Percentiles rank a stretch among this genome's conserved stretches.
Evolutionary conservation across 2,797 vertebrate species (phyloP).

Genomic region (Chelon auratus): DNA sequence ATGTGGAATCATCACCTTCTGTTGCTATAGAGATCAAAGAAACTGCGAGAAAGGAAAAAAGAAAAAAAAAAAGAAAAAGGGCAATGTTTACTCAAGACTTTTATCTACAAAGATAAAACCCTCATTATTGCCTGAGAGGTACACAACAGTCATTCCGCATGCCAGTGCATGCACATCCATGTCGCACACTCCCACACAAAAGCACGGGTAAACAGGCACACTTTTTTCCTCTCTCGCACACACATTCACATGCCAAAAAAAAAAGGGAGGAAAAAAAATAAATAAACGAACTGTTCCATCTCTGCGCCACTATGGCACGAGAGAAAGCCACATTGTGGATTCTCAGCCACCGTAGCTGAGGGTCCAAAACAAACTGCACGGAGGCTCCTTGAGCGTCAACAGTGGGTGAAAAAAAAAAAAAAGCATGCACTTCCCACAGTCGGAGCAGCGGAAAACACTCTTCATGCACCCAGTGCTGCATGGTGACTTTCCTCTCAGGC

Average conservation of each 20-base stretch:
- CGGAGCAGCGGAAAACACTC: constrained; percentile 2
- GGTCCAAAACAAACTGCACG: constrained; percentile 72
- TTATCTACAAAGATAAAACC: constrained; percentile 67
- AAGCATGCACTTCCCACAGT: constrained; percentile 20
- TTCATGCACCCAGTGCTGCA: neutral
- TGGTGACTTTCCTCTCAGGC: constrained; percentile 8
- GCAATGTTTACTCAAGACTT: constrained; percentile 61
- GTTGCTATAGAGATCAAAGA: constrained; percentile 77
- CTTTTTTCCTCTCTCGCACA: constrained; percentile 3
- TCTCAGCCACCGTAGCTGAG: constrained; percentile 68
- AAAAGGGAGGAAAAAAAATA: constrained; percentile 18
- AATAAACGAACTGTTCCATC: constrained; percentile 22
- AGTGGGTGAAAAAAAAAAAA: constrained; percentile 10
- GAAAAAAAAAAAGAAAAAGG: constrained; percentile 30
- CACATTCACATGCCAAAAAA: constrained; percentile 28
- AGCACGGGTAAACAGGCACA: constrained; percentile 40
- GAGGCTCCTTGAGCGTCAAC: constrained; percentile 38
- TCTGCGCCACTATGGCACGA: constrained; percentile 54
- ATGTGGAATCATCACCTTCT: constrained; percentile 76
- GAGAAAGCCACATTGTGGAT: constrained; percentile 78
- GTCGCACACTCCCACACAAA: constrained; percentile 47
- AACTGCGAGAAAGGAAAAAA: constrained; percentile 28
- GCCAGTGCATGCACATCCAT: constrained; percentile 48
- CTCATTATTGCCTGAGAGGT: constrained; percentile 60
- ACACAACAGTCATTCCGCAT: constrained; percentile 52